Conservation (phyloP, 2,888 invertebrate genomes). For the Azorinus chamasolen region DNA sequence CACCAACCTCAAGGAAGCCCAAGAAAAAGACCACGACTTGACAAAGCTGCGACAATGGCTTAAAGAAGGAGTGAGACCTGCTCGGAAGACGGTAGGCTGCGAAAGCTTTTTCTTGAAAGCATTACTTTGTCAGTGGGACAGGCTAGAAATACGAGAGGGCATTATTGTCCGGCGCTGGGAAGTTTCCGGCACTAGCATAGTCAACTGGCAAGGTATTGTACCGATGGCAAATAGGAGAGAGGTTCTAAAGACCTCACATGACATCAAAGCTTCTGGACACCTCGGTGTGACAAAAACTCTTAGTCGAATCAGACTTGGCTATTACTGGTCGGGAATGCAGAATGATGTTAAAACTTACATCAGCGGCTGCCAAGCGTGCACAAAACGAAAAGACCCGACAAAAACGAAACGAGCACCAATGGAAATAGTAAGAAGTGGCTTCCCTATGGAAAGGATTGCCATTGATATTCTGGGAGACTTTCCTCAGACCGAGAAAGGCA, state of each 20-base stretch:
- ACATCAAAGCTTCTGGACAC: slow-evolving; percentile 24
- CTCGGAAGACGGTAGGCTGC: not conserved
- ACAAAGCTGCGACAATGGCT: slow-evolving; percentile 9
- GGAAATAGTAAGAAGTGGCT: slow-evolving; percentile 1
- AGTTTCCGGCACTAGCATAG: not conserved
- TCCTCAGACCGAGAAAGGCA: not conserved
- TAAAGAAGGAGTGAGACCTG: slow-evolving; percentile 1
- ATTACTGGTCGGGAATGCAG: slow-evolving; percentile 32
- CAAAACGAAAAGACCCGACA: slow-evolving; percentile 7
- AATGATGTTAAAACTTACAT: slow-evolving; percentile 16
- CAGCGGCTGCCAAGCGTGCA: slow-evolving; percentile 10
- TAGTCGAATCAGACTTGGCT: slow-evolving; percentile 4
- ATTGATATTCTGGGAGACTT: too few species aligned
- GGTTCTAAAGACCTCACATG: slow-evolving; percentile 16
- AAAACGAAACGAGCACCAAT: slow-evolving; percentile 5
- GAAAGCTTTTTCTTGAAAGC: slow-evolving; percentile 13
- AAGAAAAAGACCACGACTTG: slow-evolving; percentile 22
- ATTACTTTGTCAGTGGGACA: slow-evolving; percentile 9
- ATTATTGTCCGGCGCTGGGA: slow-evolving; percentile 5
- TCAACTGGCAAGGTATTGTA: slow-evolving; percentile 8
- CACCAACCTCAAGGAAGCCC: not conserved
- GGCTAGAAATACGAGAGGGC: not conserved
- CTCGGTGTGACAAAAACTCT: slow-evolving; percentile 20
- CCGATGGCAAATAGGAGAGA: slow-evolving; percentile 9
- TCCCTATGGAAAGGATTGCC: too few species aligned